Evolutionary conservation across 2,113 vertebrate species (phyloP), one percentile per base, ranked within the genome.

Genomic region (Pungitius pungitius): DNA sequence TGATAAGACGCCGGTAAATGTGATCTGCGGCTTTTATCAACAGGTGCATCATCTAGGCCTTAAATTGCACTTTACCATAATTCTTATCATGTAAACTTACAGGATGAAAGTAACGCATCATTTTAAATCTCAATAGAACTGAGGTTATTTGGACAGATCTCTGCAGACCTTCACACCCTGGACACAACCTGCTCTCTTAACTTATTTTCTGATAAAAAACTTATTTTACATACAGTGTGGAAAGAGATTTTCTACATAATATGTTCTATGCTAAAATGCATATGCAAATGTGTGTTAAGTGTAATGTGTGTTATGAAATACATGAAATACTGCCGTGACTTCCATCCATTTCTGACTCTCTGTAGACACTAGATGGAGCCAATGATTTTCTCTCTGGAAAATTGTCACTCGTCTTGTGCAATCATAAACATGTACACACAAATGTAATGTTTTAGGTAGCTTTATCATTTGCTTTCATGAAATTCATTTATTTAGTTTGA

Each of bases 331-430:
- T 20, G 18, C 18, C 18, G 24, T 27, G 3, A 55, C 15, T 55
- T 55, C 26, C 54, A 2, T 57, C 9, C 30, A 20, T 58, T 35
- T 18, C 18, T 49, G 4, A 11, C 18, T 45, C 2, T 1, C 14
- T 67, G 6, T 40, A 42, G 8, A 22, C 66, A 77, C 59, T 70
- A 64, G 66, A 70, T 51, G 59, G 67, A 30, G 59, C 40, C 22
- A 61, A 6, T 37, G 10, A 54, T 68, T 13, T 42, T 11, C n/a
- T n/a, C n/a, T n/a, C n/a, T n/a, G n/a, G 11, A 14, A 42, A 3
- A 39, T 39, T 39, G 37, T 39, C n/a, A n/a, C 30, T n/a, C 9
- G 15, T 45, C 20, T 4, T 54, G 47, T 22, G 12, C 3, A 61
- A 22, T 39, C 43, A 40, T 1, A 27, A 62, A 54, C 2, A 52